These are phyloP conservation scores for Trichomycterus rosablanca DNA, from an alignment of 2,113 vertebrate species.

Conservation along the genomic window DNA sequence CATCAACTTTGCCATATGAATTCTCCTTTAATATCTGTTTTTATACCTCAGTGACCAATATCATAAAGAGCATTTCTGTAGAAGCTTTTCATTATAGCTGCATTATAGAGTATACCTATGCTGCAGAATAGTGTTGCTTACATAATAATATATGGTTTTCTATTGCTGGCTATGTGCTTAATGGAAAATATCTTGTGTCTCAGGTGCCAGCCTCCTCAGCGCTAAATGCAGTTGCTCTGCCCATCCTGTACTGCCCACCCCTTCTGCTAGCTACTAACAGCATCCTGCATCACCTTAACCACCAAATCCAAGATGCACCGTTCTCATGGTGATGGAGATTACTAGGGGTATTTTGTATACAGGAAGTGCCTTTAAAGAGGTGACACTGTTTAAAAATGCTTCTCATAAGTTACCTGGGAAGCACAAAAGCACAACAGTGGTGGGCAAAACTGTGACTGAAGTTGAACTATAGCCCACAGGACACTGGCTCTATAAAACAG, in stretches of 20 bases:
- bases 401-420: slow-evolving; percentile 57
- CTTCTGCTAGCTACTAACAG: slow-evolving; percentile 47
- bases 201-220: slow-evolving; percentile 71
- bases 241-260: slow-evolving; percentile 50
- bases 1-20: too few relatives aligned
- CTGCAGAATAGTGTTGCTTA: not conserved
- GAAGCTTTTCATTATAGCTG: too few relatives aligned
- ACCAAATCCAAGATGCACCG: slow-evolving; percentile 52
- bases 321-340: slow-evolving; percentile 49
- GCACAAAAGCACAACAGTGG: slow-evolving; percentile 66
- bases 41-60: too few relatives aligned
- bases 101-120: too few relatives aligned
- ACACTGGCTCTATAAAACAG: slow-evolving; percentile 15
- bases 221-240: slow-evolving; percentile 59
- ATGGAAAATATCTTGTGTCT: slow-evolving; percentile 6
- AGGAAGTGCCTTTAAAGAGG: slow-evolving; percentile 50
- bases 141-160: not conserved
- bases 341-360: slow-evolving; percentile 49
- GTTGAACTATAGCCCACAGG: slow-evolving; percentile 40
- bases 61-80: too few relatives aligned
- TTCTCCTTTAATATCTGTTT: too few relatives aligned
- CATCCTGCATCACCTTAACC: slow-evolving; percentile 45
- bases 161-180: not conserved
- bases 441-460: slow-evolving; percentile 52
- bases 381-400: slow-evolving; percentile 52